Base-by-base conservation (phyloP, 2,797 vertebrate genomes). In the Cichlasoma orientale region DNA sequence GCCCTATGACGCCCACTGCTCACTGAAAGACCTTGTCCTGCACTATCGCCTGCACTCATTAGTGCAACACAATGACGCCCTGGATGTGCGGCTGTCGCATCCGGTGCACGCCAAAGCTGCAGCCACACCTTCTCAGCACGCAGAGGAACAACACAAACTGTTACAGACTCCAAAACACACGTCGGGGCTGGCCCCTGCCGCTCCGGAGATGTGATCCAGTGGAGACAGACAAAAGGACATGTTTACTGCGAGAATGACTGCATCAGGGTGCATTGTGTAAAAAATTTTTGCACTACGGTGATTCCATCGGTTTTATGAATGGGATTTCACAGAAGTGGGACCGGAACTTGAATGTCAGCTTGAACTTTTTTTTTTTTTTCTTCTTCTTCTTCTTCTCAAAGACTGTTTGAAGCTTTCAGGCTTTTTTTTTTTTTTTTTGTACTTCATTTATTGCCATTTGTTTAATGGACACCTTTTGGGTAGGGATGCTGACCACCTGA, bases 11-110 rank as follows among this genome's bases (percentile, higher is more conserved):
- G 94, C 96, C 82, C 98, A 98, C 93, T 95, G 96, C 94, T 97
- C 97, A 0, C 95, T 99, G 70, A 98, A 97, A 94, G 97, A 98
- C 93, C 96, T 99, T 79, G 98, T 99, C 92, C 96, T 98, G 89
- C 98, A 99, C 91, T 99, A 99, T 93, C 97, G 97, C 93, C 96
- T 97, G 90, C 97, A 97, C 71, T 99, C 98, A 80, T 95, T 99
- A 80, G 96, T 96, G 80, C 97, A 99, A 95, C 98, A 99, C 96
- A 99, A 99, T 12, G 97, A 98, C 88, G 97, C 97, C 72, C 96
- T 99, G 94, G 98, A 98, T 71, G 97, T 99, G 79, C 96, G 97
- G 95, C 97, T 99, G 88, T 95, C 96, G 33, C 97, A 97, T 91
- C 98, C 98, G 8, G 97, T 99, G 78, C 96, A 95, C 44, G 90